These are phyloP conservation scores for Guaruba guarouba DNA, from an alignment of 2,113 vertebrate genomes.

Conservation along the genomic window DNA sequence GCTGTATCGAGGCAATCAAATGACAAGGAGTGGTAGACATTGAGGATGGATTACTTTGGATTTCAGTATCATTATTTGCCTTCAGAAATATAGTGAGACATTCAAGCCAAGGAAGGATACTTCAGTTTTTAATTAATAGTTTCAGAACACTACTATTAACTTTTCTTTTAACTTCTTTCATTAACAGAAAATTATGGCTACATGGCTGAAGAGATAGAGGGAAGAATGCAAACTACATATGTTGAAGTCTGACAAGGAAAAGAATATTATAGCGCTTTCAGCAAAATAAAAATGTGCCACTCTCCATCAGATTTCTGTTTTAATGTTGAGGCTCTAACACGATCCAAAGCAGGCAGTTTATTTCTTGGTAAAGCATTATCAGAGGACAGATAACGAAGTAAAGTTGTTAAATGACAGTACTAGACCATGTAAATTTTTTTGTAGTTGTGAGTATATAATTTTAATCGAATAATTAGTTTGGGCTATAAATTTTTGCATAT, in stretches of 20 bases:
- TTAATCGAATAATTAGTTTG: not conserved
- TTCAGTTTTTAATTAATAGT: constrained; percentile 38
- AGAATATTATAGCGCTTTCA: not conserved
- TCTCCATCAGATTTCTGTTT: not conserved
- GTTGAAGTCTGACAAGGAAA: not conserved
- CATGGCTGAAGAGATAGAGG: not conserved
- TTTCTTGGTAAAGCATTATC: not conserved
- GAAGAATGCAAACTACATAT: not conserved
- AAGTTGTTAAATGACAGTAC: not conserved
- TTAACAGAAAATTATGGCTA: not conserved
- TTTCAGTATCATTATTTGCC: not conserved
- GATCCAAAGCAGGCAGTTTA: not conserved
- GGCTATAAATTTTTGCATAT: not conserved
- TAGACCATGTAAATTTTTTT: not conserved
- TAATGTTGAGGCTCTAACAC: not conserved
- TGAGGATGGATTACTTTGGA: constrained; percentile 39
- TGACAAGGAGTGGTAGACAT: constrained; percentile 34
- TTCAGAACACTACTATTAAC: not conserved
- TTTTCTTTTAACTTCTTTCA: constrained; percentile 16
- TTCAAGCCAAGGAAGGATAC: not conserved
- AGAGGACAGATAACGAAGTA: not conserved
- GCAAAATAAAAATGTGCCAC: not conserved
- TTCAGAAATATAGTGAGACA: constrained; percentile 9
- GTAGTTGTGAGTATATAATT: not conserved
- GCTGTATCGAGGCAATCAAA: constrained; percentile 23